Percentiles rank a stretch among this genome's conserved stretches.
phyloP scores from a whole-genome alignment of 1,140 invertebrate species.

The Rhizoglyphus robini region DNA sequence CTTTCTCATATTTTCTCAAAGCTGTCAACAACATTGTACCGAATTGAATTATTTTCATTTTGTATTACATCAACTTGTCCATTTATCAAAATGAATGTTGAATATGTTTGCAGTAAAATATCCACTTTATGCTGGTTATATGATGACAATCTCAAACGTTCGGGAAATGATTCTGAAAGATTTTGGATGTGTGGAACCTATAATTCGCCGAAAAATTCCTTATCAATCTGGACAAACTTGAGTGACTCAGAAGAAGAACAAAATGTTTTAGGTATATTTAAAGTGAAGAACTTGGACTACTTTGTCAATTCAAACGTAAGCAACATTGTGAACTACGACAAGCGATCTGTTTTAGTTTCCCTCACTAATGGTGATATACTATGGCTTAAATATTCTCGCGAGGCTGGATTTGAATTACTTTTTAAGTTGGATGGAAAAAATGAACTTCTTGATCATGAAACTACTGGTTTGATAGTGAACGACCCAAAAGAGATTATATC shows the following conservation, averaged over 20 bases:
- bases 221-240: background rate
- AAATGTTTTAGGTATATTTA: background rate
- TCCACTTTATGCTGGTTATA: conserved; percentile 12
- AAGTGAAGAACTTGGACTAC: background rate
- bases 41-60: no score
- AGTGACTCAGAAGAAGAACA: background rate
- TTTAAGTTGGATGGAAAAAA: background rate
- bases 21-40: no score
- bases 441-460: background rate
- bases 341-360: background rate
- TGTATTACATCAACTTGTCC: no score
- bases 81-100: conserved; percentile 11
- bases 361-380: conserved; percentile 11
- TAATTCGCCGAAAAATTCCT: background rate
- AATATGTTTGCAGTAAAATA: conserved; percentile 16
- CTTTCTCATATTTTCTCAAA: no score
- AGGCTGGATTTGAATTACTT: background rate
- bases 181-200: background rate
- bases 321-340: background rate
- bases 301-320: background rate
- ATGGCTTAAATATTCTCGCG: background rate
- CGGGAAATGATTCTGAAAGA: background rate
- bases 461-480: conserved; percentile 11
- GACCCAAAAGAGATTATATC: conserved; percentile 5
- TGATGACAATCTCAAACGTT: background rate